Conservation (phyloP, 1,140 invertebrate species). For the Eriocheir sinensis region DNA sequence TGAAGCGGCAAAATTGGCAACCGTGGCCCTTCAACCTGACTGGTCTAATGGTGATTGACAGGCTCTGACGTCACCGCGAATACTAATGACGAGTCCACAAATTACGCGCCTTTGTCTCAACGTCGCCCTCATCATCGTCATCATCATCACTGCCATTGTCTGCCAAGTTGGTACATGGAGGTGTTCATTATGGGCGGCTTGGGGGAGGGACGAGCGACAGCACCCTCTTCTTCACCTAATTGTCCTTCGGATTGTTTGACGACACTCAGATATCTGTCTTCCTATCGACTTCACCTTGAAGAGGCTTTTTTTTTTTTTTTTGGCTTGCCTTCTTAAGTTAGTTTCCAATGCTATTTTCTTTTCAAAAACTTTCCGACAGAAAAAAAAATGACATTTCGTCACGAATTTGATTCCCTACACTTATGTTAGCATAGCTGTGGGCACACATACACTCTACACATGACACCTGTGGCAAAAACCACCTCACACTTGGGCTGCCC, state of each 20-base stretch:
- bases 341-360: not conserved
- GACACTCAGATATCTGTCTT: not conserved
- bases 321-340: not conserved
- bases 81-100: constrained; percentile 76
- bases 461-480: not conserved
- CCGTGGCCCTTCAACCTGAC: constrained; percentile 67
- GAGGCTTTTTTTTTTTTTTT: not conserved
- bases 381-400: not conserved
- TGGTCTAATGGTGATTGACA: constrained; percentile 75
- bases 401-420: not conserved
- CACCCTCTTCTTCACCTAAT: not conserved
- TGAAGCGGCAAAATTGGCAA: constrained; percentile 55
- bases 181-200: constrained; percentile 60
- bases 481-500: not conserved
- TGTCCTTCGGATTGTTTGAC: not conserved
- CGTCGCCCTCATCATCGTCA: constrained; percentile 72
- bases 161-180: constrained; percentile 62
- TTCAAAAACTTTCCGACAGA: not conserved
- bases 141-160: constrained; percentile 73
- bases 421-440: not conserved
- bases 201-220: not conserved
- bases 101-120: constrained; percentile 74
- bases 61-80: constrained; percentile 70
- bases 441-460: not conserved
- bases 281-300: not conserved